Base-by-base conservation (phyloP, 2,113 vertebrate genomes). In the Paradoxurus hermaphroditus region DNA sequence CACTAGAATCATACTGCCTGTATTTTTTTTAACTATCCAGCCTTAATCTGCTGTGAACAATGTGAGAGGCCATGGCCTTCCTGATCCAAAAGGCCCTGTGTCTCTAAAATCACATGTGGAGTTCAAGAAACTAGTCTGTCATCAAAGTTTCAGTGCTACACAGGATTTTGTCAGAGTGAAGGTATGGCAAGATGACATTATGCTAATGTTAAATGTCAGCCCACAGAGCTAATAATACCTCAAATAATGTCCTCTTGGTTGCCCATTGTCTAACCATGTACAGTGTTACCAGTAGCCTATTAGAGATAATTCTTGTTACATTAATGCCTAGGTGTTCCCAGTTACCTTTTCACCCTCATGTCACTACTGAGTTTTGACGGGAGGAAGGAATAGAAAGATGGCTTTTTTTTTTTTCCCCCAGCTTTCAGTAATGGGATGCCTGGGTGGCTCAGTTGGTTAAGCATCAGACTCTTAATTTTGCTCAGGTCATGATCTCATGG, bases 1-100 rank as follows among this genome's bases (percentile, higher is more conserved):
- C 99, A 99, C 97, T 99, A 99, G 99, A 99, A 98, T 98, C 99
- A 99, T 98, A 99, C 99, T 15, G 99, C 99, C 98, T 99, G 99
- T 99, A 99, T 99, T 98, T 99, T 99, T 99, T 99, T 99, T 98
- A 99, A 99, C 98, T 99, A 99, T 90, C 99, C 99, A 0, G 99
- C 99, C 99, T 99, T 99, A 98, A 99, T 99, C 98, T 99, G 99
- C 99, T 99, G 99, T 99, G 99, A 99, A 99, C 99, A 99, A 99
- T 99, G 99, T 98, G 99, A 99, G 98, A 99, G 99, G 99, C 99
- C 99, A 41, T 99, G 99, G 97, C 99, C 99, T 99, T 99, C 99
- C 99, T 99, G 99, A 99, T 99, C 99, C 99, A 99, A 84, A 78
- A 63, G 98, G 98, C 99, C 98, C 7, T 0, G 62, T 93, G 67